These are phyloP conservation scores for Pyralis farinalis DNA, from an alignment of 2,888 invertebrate genomes.

Conservation along the genomic window DNA sequence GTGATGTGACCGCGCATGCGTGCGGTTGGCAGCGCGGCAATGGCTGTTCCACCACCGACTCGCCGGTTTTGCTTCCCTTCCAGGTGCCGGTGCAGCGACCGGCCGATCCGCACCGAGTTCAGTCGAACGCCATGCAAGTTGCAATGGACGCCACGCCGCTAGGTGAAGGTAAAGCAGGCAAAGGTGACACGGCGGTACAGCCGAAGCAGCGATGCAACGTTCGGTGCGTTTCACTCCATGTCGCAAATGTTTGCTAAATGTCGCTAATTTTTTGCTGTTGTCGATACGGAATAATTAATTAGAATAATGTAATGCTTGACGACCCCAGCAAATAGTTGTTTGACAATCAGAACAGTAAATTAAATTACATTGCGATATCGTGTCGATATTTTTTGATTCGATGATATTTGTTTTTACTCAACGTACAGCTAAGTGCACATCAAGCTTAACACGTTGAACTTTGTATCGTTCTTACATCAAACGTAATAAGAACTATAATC, in stretches of 20 bases:
- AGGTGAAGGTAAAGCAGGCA: conserved; percentile 59
- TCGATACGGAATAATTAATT: conserved; percentile 10
- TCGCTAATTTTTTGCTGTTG: conserved; percentile 4
- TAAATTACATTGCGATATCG: no score
- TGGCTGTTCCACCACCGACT: conserved; percentile 49
- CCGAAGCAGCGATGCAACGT: conserved; percentile 31
- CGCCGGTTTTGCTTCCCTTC: conserved; percentile 68
- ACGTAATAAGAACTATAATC: no score
- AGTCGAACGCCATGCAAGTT: conserved; percentile 24
- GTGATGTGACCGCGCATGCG: conserved; percentile 57
- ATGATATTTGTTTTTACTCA: no score
- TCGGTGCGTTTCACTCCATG: conserved; percentile 18
- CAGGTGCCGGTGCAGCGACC: conserved; percentile 43
- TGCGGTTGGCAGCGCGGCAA: conserved; percentile 51
- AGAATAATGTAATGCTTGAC: conserved; percentile 1
- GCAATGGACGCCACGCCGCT: conserved; percentile 27
- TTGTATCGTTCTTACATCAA: no score
- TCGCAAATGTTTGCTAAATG: conserved; percentile 17
- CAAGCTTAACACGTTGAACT: no score
- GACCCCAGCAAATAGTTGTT: background rate
- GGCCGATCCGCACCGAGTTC: conserved; percentile 19
- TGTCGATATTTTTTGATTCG: no score
- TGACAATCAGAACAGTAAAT: no score
- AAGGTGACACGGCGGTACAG: conserved; percentile 26
- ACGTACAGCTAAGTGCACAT: no score